Conservation (phyloP, 2,888 invertebrate species). For the Sminthurinus aureus region DNA sequence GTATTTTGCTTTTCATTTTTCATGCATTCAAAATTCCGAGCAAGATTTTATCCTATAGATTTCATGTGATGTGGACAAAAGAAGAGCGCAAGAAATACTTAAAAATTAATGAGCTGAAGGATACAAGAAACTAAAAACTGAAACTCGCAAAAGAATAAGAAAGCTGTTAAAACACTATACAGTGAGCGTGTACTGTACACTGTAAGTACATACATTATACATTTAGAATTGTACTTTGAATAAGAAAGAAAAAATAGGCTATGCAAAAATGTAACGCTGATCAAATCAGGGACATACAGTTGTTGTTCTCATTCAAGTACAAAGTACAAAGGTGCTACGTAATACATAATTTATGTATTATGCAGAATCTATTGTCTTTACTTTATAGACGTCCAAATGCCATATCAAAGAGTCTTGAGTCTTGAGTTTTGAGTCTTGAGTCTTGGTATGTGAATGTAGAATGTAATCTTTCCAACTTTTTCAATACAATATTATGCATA, state of each 20-base stretch:
- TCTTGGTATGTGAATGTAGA: not conserved
- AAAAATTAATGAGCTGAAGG: too few relatives aligned
- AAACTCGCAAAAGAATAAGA: too few relatives aligned
- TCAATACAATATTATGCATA: not conserved
- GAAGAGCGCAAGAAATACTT: too few relatives aligned
- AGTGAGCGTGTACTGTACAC: not conserved
- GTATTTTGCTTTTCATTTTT: not conserved
- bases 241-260: not conserved
- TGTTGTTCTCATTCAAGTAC: slow-evolving; percentile 16
- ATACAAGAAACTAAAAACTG: too few relatives aligned
- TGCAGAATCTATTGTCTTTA: too few relatives aligned
- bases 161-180: too few relatives aligned
- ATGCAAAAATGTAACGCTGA: slow-evolving; percentile 9
- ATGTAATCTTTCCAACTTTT: not conserved
- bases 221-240: not conserved
- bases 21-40: too few relatives aligned
- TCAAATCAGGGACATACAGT: slow-evolving; percentile 33
- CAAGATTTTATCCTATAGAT: too few relatives aligned
- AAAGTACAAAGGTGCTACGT: not conserved
- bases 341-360: not conserved
- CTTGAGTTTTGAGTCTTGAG: not conserved
- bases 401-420: too few relatives aligned
- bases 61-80: too few relatives aligned
- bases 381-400: too few relatives aligned
- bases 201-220: not conserved